These are phyloP conservation scores for Luffia ferchaultella DNA, from an alignment of 2,888 invertebrate species.

Conservation along the genomic window DNA sequence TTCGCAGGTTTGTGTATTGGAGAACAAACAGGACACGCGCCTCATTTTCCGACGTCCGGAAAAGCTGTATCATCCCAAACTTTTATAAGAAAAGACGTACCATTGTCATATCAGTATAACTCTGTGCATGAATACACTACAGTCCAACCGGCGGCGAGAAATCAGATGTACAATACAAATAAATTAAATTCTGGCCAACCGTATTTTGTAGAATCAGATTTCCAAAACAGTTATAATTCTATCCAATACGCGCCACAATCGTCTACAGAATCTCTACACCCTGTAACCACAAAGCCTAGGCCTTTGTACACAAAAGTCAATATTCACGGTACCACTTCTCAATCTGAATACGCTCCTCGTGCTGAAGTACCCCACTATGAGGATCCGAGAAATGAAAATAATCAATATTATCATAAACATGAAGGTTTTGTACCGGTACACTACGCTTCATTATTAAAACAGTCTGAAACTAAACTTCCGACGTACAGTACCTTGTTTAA, in stretches of 20 bases:
- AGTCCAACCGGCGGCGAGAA: neutral
- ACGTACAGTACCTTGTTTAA: too few species aligned
- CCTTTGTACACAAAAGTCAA: neutral
- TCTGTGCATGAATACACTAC: constrained; percentile 9
- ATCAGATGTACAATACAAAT: neutral
- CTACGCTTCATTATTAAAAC: too few species aligned
- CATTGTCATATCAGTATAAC: constrained; percentile 8
- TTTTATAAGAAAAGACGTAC: constrained; percentile 7
- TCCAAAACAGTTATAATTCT: too few species aligned
- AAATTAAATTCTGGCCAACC: too few species aligned
- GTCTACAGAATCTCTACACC: too few species aligned
- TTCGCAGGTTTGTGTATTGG: constrained; percentile 1
- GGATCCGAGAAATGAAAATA: too few species aligned
- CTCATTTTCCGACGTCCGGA: neutral
- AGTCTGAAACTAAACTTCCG: too few species aligned
- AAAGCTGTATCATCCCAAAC: constrained; percentile 8
- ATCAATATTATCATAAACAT: too few species aligned
- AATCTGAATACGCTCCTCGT: neutral
- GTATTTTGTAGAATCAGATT: too few species aligned
- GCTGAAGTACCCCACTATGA: neutral
- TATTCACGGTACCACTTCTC: neutral
- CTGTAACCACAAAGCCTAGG: neutral
- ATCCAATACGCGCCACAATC: too few species aligned
- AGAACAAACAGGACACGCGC: neutral
- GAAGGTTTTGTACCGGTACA: too few species aligned